phyloP scores from a whole-genome alignment of 2,888 invertebrate species.

The Lysandra coridon region DNA sequence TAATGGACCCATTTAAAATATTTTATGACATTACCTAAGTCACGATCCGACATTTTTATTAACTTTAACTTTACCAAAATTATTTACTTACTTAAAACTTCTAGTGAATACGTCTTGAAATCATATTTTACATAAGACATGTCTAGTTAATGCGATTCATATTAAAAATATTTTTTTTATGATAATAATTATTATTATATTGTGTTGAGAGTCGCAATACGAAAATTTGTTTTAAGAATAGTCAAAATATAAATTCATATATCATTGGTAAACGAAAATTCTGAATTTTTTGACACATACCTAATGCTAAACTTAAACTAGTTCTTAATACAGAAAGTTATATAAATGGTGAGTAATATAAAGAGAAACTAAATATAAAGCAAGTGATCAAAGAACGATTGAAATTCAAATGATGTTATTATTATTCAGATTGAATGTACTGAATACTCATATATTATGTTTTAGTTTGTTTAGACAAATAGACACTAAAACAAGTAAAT shows the following conservation, averaged over 20 bases:
- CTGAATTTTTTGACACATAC: not conserved
- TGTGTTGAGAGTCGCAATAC: no score
- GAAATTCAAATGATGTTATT: slow-evolving; percentile 18
- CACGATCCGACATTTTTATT: not conserved
- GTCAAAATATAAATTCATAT: no score
- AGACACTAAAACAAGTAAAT: not conserved
- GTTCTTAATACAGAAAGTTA: not conserved
- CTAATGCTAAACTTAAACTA: not conserved
- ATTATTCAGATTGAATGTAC: slow-evolving; percentile 11
- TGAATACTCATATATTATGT: not conserved
- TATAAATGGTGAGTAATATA: not conserved
- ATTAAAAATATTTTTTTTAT: no score
- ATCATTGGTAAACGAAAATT: not conserved
- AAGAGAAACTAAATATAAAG: slow-evolving; percentile 18
- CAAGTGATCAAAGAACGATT: slow-evolving; percentile 5
- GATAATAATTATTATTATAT: no score
- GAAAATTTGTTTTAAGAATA: no score
- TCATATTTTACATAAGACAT: no score
- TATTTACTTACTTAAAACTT: no score
- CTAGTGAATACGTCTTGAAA: no score
- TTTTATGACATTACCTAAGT: not conserved
- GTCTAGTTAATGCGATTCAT: no score
- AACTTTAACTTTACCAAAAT: no score
- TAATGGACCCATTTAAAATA: not conserved
- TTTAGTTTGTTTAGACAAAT: not conserved